Evolutionary conservation across 2,888 invertebrate species (phyloP).

Genomic region (Copidosoma aretas): DNA sequence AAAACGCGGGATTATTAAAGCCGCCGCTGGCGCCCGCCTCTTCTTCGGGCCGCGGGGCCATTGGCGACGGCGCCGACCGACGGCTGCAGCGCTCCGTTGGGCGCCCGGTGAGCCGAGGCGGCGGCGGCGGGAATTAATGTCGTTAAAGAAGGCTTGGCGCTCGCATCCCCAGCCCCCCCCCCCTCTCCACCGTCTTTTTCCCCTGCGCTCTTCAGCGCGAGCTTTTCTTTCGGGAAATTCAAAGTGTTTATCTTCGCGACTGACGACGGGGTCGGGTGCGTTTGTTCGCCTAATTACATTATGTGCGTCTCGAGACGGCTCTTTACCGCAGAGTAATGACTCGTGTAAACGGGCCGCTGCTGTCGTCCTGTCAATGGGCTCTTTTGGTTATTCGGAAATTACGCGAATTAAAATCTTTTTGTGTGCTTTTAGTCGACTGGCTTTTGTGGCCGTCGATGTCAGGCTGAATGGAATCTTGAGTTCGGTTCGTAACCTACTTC

Average conservation of each 20-base stretch:
- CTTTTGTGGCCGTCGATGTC: no score
- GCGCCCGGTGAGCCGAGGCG: not conserved
- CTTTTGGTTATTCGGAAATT: no score
- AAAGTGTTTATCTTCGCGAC: constrained; percentile 5
- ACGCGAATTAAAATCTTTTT: no score
- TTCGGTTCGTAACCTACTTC: no score
- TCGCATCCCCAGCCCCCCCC: not conserved
- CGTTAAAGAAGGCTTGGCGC: constrained; percentile 26
- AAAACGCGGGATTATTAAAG: constrained; percentile 34
- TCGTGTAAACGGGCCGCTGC: no score
- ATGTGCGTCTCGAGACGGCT: not conserved
- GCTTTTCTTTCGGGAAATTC: constrained; percentile 20
- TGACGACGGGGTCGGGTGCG: not conserved
- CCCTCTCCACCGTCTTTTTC: not conserved
- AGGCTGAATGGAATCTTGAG: no score
- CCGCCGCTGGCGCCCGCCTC: not conserved
- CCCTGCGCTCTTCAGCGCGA: not conserved
- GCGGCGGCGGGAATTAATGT: constrained; percentile 27
- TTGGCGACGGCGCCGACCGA: no score
- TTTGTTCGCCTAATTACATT: not conserved
- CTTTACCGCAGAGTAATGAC: no score
- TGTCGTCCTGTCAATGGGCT: no score
- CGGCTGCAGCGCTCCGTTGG: no score
- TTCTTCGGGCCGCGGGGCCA: not conserved
- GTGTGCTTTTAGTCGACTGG: no score